Conservation (phyloP, 1,140 invertebrate species). For the Drosophila kepulauana region DNA sequence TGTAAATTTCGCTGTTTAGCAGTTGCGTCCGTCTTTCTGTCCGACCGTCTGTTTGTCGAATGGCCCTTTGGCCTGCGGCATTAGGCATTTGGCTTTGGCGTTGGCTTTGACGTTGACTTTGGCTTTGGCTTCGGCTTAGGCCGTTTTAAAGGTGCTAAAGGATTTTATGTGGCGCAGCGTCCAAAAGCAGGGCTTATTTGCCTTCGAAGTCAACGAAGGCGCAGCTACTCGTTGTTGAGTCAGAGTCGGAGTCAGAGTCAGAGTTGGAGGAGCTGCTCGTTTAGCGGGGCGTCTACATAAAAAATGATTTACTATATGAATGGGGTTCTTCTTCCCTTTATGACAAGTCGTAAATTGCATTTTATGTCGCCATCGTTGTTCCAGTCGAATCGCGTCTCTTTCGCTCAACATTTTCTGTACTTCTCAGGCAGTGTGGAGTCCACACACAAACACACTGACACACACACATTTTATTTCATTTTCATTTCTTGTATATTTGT, state of each 20-base stretch:
- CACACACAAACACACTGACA: not conserved
- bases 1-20: constrained; percentile 79
- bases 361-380: constrained; percentile 67
- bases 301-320: constrained; percentile 83
- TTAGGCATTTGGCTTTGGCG: constrained; percentile 2
- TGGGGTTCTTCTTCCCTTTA: constrained; percentile 70
- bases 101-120: constrained; percentile 24
- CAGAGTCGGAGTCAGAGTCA: not conserved
- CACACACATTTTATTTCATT: constrained; percentile 40
- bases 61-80: constrained; percentile 20
- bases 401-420: constrained; percentile 15
- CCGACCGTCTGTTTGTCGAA: constrained; percentile 20
- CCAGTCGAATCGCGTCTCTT: constrained; percentile 25
- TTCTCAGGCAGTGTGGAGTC: not conserved
- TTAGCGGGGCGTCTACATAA: constrained; percentile 66
- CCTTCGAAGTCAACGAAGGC: constrained; percentile 47
- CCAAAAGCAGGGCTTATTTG: constrained; percentile 64
- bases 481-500: constrained; percentile 81
- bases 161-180: constrained; percentile 75
- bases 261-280: constrained; percentile 1
- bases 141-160: constrained; percentile 80
- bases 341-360: constrained; percentile 83
- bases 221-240: constrained; percentile 45
- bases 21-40: constrained; percentile 30
- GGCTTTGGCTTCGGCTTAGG: constrained; percentile 23